These are phyloP conservation scores for Heloderma charlesbogerti DNA, from an alignment of 2,113 vertebrate species.

Conservation along the genomic window DNA sequence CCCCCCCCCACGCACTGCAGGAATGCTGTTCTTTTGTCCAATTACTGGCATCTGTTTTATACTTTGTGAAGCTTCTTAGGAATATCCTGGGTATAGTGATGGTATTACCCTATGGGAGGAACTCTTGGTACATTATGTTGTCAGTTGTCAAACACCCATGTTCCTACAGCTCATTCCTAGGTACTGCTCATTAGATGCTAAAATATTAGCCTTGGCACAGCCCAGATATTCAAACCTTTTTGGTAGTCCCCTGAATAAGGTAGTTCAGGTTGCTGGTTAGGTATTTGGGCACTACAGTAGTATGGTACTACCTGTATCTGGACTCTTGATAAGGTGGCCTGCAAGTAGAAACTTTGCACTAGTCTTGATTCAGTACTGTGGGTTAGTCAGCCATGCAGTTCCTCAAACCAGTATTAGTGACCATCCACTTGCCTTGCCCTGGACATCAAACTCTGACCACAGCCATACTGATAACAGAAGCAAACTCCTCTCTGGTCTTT, in stretches of 20 bases:
- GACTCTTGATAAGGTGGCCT: not conserved
- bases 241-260: not conserved
- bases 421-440: not conserved
- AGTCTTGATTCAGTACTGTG: not conserved
- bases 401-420: not conserved
- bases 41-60: not conserved
- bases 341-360: not conserved
- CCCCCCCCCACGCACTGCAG: no score
- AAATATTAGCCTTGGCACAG: not conserved
- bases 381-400: not conserved
- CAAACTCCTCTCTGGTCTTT: not conserved
- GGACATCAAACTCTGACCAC: not conserved
- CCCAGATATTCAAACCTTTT: not conserved
- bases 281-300: not conserved
- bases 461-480: not conserved
- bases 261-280: not conserved
- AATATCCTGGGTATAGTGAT: not conserved
- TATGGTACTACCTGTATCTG: not conserved
- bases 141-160: not conserved
- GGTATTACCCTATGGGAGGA: not conserved
- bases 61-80: not conserved
- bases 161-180: not conserved
- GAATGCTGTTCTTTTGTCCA: not conserved
- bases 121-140: not conserved
- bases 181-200: not conserved